phyloP scores from a whole-genome alignment of 2,113 vertebrate species.

The Pangasianodon gigas region DNA sequence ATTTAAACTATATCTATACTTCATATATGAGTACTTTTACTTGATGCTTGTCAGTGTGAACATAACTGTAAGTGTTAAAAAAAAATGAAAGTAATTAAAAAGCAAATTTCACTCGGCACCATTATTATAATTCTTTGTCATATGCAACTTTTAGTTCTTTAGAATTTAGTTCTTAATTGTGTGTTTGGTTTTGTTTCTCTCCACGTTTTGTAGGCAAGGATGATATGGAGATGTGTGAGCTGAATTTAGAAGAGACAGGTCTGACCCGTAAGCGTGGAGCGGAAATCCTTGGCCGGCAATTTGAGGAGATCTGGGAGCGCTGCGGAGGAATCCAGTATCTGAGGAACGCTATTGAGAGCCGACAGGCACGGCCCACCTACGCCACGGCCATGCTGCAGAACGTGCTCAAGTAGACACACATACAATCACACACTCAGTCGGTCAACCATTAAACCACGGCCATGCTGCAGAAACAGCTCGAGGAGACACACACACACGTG shows the following conservation, averaged over 20 bases:
- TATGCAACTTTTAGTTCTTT: not conserved
- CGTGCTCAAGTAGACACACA: slow-evolving; percentile 73
- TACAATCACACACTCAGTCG: not conserved
- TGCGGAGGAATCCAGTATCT: slow-evolving; percentile 94
- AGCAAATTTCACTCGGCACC: not conserved
- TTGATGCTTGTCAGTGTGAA: not conserved
- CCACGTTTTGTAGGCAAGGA: slow-evolving; percentile 82
- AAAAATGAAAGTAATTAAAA: not conserved
- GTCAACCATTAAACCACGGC: not conserved
- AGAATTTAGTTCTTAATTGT: not conserved
- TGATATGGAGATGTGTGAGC: slow-evolving; percentile 99
- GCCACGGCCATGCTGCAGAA: slow-evolving; percentile 96
- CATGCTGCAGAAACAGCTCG: not conserved
- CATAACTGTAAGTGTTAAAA: not conserved
- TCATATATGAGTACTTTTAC: not conserved
- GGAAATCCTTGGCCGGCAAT: slow-evolving; percentile 93
- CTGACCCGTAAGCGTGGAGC: slow-evolving; percentile 91
- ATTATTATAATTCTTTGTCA: not conserved
- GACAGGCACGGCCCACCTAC: slow-evolving; percentile 90
- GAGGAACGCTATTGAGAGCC: slow-evolving; percentile 87
- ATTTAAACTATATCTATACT: too few relatives aligned
- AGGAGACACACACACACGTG: not conserved
- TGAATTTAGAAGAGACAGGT: slow-evolving; percentile 95
- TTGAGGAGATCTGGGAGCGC: slow-evolving; percentile 97
- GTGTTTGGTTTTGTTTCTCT: not conserved